These are phyloP conservation scores for Tryphoninae sp. DNA, from an alignment of 2,888 invertebrate species.

Conservation along the genomic window DNA sequence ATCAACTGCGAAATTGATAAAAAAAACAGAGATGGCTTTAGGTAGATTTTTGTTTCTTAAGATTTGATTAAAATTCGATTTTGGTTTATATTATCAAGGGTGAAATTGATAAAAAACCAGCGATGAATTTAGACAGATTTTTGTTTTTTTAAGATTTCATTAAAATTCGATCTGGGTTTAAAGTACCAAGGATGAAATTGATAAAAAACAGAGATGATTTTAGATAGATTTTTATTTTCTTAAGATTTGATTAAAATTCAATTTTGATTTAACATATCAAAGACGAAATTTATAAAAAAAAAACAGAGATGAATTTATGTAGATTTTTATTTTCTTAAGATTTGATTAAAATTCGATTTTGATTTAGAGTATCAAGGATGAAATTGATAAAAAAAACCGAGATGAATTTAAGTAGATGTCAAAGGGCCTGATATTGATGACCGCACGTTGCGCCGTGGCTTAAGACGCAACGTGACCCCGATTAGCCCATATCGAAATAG, in stretches of 20 bases:
- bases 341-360: neutral
- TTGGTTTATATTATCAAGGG: too few relatives aligned
- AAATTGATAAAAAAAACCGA: slow-evolving; percentile 5
- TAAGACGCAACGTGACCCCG: slow-evolving; percentile 44
- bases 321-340: neutral
- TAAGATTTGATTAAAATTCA: too few relatives aligned
- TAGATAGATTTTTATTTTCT: too few relatives aligned
- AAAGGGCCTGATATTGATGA: slow-evolving; percentile 49
- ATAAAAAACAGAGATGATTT: too few relatives aligned
- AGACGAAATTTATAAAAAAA: neutral
- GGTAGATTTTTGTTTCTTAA: neutral
- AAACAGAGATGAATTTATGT: too few relatives aligned
- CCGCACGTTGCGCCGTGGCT: slow-evolving; percentile 8
- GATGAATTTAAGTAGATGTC: neutral
- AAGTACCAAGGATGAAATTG: too few relatives aligned
- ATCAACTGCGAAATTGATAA: too few relatives aligned
- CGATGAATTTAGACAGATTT: too few relatives aligned
- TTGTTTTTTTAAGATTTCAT: too few relatives aligned
- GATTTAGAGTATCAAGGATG: neutral
- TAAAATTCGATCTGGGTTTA: too few relatives aligned
- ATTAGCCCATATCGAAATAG: slow-evolving; percentile 58
- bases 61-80: neutral
- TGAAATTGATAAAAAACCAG: slow-evolving; percentile 5
- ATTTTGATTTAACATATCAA: too few relatives aligned
- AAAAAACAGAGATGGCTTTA: too few relatives aligned